These are phyloP conservation scores for Calliopum simillimum DNA, from an alignment of 2,888 invertebrate species.

Conservation along the genomic window DNA sequence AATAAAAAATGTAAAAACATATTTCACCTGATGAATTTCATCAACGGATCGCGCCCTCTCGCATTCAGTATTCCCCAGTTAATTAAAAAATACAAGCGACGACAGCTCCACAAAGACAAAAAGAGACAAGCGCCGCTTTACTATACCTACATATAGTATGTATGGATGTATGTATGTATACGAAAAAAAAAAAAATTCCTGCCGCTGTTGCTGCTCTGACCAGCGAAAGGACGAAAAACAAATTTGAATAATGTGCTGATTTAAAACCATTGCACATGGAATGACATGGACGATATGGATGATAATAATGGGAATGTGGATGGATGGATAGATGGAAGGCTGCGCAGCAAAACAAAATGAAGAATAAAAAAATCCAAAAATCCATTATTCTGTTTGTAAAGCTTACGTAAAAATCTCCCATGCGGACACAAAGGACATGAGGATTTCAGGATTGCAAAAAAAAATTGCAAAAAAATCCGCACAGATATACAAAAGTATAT, in stretches of 20 bases:
- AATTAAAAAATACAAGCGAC: constrained; percentile 35
- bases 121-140: background rate
- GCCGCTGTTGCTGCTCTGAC: too few species aligned
- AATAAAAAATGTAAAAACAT: constrained; percentile 1
- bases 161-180: background rate
- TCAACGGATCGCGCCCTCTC: constrained; percentile 28
- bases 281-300: background rate
- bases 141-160: background rate
- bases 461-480: constrained; percentile 54
- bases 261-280: constrained; percentile 54
- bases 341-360: constrained; percentile 27
- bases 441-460: constrained; percentile 58
- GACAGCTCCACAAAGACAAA: constrained; percentile 22
- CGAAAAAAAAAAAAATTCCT: constrained; percentile 26
- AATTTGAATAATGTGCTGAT: constrained; percentile 65
- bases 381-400: constrained; percentile 64
- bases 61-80: constrained; percentile 27
- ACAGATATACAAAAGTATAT: constrained; percentile 16
- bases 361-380: constrained; percentile 45
- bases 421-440: constrained; percentile 59
- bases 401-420: constrained; percentile 64
- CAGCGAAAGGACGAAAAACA: constrained; percentile 52
- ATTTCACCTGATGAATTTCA: constrained; percentile 35
- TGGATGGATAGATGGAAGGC: background rate
- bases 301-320: background rate